Base-by-base conservation (phyloP, 2,113 vertebrate genomes). In the Machaerirhynchus nigripectus region DNA sequence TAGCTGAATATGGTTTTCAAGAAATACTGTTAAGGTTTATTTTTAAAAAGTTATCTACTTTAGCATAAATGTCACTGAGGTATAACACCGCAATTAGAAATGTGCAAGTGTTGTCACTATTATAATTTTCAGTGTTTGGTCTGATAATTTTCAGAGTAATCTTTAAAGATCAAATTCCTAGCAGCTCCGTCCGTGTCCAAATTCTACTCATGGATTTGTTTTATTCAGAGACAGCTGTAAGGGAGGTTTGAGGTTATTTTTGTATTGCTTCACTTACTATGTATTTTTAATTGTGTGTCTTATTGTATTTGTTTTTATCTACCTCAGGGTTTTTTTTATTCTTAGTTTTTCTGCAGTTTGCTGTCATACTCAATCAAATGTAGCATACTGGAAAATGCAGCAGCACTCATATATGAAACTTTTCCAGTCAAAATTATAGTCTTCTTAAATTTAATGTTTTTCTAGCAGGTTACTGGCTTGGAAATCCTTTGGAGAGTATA, bases 111-210 rank as follows among this genome's bases (percentile, higher is more conserved):
- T 81, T 55, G 49, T n/a, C 53, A 73, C 26, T 61, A 9, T 55
- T 78, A 35, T 0, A 23, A 31, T 84, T 84, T 84, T 67, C 19
- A 37, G 27, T 78, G 20, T 89, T 76, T 76, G 39, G 33, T 84
- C 15, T 35, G 10, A 35, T 35, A 59, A 35, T 37, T 59, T 59
- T 35, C 23, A 55, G 20, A 75, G 23, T 40, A 44, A 5, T 49
- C 37, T 82, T 77, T 60, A 75, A 61, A 53, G 57, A 82, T 73
- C 26, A 61, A 35, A 74, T 89, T 93, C 60, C 16, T 55, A 47
- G 46, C 44, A 69, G 37, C 19, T 87, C 69, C 0, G 0, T 24
- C 76, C 2, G 3, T 49, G 19, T 70, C 42, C 35, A 35, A 2
- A 56, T 87, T 79, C 27, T 92, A 11, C 18, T 79, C 0, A 2